A percentile compares a stretch with the other conserved stretches of the same genome.
Conservation (phyloP, 2,113 vertebrate genomes). For the Pachyramphus minor region DNA sequence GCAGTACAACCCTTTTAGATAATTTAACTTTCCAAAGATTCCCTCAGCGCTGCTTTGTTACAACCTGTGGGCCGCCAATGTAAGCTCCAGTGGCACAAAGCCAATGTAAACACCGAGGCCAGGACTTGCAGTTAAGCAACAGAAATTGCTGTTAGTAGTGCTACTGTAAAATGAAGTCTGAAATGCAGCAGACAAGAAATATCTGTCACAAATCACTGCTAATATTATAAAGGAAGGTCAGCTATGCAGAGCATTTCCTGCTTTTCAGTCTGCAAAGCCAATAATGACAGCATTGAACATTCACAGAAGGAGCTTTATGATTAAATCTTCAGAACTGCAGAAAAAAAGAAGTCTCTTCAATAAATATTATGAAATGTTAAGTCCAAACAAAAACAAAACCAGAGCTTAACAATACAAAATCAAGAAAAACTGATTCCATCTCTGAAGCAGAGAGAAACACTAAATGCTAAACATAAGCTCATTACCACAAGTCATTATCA, state of each 20-base stretch:
- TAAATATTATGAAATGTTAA: neutral
- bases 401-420: neutral
- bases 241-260: constrained; percentile 75
- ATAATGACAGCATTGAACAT: constrained; percentile 19
- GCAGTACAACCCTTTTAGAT: neutral
- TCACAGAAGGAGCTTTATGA: neutral
- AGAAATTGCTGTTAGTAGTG: neutral
- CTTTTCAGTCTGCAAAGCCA: constrained; percentile 38
- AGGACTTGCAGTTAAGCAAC: neutral
- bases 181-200: neutral
- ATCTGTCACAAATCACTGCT: constrained; percentile 28
- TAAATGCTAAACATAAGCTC: neutral
- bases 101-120: constrained; percentile 5
- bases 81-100: neutral
- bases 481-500: neutral
- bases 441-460: neutral
- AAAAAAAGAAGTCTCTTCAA: neutral
- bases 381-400: neutral
- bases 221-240: constrained; percentile 54
- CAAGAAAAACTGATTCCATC: neutral
- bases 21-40: neutral
- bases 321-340: constrained; percentile 25
- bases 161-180: neutral
- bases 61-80: neutral
- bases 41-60: neutral